A percentile compares a stretch with the other conserved stretches of the same genome.
These are phyloP conservation scores for Camelus dromedarius DNA, from an alignment of 2,113 vertebrate genomes.

Conservation along the genomic window DNA sequence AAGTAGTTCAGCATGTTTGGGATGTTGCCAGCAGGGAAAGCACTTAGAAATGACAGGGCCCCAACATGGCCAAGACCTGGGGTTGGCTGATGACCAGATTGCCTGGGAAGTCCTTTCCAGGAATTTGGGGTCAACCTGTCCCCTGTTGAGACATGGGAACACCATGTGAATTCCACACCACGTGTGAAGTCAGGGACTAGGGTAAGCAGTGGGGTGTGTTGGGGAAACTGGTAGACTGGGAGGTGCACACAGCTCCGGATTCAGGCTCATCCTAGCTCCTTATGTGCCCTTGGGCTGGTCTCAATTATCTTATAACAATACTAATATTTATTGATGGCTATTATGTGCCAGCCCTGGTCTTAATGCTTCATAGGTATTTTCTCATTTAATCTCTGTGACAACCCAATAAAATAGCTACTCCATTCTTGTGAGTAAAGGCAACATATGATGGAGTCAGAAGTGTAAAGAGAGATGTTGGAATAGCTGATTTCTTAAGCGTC, in stretches of 20 bases:
- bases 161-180: not conserved
- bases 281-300: not conserved
- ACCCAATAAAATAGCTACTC: not conserved
- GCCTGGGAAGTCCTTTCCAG: not conserved
- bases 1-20: not conserved
- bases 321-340: not conserved
- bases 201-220: not conserved
- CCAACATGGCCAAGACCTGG: not conserved
- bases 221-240: not conserved
- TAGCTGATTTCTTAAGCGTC: not conserved
- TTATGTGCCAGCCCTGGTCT: not conserved
- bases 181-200: not conserved
- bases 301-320: not conserved
- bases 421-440: not conserved
- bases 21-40: not conserved
- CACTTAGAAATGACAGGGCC: not conserved
- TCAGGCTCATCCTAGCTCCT: not conserved
- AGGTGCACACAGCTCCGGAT: not conserved
- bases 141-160: not conserved
- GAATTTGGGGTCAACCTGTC: not conserved
- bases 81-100: not conserved
- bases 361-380: not conserved
- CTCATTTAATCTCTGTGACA: not conserved
- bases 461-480: not conserved
- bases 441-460: not conserved